Base-by-base conservation (phyloP, 1,140 invertebrate genomes). In the Oreohelix idahoensis region DNA sequence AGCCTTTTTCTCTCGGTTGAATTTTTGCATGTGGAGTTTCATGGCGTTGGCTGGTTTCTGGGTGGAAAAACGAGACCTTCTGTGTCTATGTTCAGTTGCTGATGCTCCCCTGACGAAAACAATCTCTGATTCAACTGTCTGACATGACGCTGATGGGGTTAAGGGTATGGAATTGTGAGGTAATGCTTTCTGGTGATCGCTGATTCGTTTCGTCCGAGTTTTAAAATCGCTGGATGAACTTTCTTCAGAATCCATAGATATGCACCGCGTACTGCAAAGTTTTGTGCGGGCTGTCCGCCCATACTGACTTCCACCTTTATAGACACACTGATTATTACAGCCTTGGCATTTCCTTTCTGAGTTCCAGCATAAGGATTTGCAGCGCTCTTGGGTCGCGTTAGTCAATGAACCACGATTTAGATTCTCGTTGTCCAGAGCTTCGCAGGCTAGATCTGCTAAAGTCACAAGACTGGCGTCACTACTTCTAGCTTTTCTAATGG, bases 1-100 rank as follows among this genome's bases (percentile, higher is more conserved):
- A 0, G 98, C 98, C 74, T 98, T 94, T 90, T 85, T 84, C 83
- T 84, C 83, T 32, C 83, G 49, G 71, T 84, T 80, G 69, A 84
- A 84, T 42, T 84, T 84, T 58, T 81, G 78, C 83, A 84, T 84
- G 79, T 84, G 83, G 42, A 75, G 51, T 39, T 45, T 84, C 53
- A 82, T 58, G 32, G 38, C 80, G 35, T 74, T 73, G 2, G 42
- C 80, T 35, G 80, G 80, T 53, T 63, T 73, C 10, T 73, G 80
- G 0, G 49, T 35, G 15, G 80, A 82, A 26, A 82, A 58, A n/a
- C 76, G 76, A 39, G 63, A 38, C 35, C 66, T 77, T 35, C 76
- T 45, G 15, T 38, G 63, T 63, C 36, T 83, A 35, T 66, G 5
- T 1, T 77, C 45, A 35, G 20, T 53, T 17, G 49, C 75, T 35